Conservation (phyloP, 2,888 invertebrate species). For the Lampropteryx suffumata region DNA sequence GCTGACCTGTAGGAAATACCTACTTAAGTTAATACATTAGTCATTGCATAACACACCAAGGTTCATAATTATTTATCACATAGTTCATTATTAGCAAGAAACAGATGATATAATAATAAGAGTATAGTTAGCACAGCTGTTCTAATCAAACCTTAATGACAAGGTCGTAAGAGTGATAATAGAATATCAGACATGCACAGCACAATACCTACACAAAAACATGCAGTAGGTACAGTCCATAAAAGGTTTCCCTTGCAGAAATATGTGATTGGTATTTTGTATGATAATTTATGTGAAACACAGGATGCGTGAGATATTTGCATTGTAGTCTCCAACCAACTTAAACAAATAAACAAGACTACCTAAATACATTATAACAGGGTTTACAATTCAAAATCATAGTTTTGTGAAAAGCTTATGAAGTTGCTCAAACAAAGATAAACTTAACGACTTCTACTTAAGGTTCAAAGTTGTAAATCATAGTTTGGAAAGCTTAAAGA, state of each 20-base stretch:
- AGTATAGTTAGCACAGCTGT: conserved; percentile 3
- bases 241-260: conserved; percentile 30
- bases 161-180: conserved; percentile 8
- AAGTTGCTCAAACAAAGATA: background rate
- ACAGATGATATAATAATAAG: background rate
- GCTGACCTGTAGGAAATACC: too few relatives aligned
- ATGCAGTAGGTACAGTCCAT: conserved; percentile 3
- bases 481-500: background rate
- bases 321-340: conserved; percentile 31
- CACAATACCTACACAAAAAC: background rate
- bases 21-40: too few relatives aligned
- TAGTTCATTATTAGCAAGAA: too few relatives aligned
- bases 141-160: conserved; percentile 2
- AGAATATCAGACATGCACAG: background rate
- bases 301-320: conserved; percentile 47
- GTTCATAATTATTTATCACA: too few relatives aligned
- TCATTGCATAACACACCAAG: too few relatives aligned
- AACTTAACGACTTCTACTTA: background rate
- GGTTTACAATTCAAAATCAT: conserved; percentile 1
- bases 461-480: background rate
- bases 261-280: conserved; percentile 53
- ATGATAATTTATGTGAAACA: conserved; percentile 62
- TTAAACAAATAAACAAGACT: background rate
- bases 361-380: background rate
- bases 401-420: background rate